A percentile compares a stretch with the other conserved stretches of the same genome.
Conservation (phyloP, 1,140 invertebrate genomes). For the Eufriesea mexicana region DNA sequence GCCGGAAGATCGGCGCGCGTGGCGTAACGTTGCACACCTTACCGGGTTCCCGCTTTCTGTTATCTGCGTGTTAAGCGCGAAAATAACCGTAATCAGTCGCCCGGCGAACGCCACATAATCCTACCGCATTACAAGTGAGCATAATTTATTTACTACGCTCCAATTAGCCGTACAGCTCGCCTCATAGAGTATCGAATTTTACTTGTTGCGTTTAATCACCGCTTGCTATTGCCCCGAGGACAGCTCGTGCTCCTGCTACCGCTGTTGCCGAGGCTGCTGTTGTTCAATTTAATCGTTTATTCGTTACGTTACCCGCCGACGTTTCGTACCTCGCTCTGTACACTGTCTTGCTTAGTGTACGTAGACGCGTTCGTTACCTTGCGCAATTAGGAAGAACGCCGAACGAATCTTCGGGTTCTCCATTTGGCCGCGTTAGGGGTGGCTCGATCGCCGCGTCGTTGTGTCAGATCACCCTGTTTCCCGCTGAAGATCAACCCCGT, state of each 20-base stretch:
- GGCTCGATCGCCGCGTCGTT: neutral
- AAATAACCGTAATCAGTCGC: conserved; percentile 63
- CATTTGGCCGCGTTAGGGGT: neutral
- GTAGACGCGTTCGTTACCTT: neutral
- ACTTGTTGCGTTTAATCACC: conserved; percentile 63
- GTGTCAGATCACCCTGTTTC: neutral
- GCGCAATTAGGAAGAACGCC: neutral
- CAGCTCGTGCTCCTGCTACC: neutral
- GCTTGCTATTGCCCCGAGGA: conserved; percentile 48
- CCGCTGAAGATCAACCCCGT: neutral
- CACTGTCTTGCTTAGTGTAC: neutral
- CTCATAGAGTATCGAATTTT: conserved; percentile 59
- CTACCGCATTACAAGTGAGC: conserved; percentile 57
- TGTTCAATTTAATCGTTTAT: conserved; percentile 38
- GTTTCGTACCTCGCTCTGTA: neutral
- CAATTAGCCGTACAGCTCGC: conserved; percentile 56
- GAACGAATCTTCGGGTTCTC: neutral
- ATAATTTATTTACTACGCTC: conserved; percentile 62
- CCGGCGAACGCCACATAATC: conserved; percentile 47
- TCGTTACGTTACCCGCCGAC: neutral
- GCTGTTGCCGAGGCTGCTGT: neutral
- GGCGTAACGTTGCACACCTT: conserved; percentile 39
- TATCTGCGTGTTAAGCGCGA: conserved; percentile 45
- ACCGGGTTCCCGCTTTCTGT: conserved; percentile 38
- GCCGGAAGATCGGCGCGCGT: conserved; percentile 40